These are phyloP conservation scores for Papilio dardanus DNA, from an alignment of 1,140 invertebrate genomes.

Conservation along the genomic window DNA sequence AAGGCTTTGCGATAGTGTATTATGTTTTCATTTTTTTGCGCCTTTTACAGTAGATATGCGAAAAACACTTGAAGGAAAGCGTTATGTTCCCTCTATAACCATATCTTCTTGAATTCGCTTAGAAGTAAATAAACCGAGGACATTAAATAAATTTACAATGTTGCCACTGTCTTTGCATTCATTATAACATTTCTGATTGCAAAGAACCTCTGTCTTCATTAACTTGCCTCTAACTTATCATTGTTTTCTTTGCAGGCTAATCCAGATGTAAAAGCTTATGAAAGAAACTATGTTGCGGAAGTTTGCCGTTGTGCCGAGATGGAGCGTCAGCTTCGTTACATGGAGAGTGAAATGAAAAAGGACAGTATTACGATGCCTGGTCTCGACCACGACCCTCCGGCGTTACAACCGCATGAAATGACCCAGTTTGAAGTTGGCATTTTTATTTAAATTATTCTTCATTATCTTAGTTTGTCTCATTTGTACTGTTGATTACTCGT, in stretches of 20 bases:
- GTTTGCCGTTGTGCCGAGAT: conserved; percentile 86
- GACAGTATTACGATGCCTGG: conserved; percentile 54
- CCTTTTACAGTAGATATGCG: no score
- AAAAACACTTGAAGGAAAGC: no score
- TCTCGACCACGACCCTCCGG: conserved; percentile 45
- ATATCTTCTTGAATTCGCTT: no score
- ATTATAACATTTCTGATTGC: conserved; percentile 12
- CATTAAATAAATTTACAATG: background rate
- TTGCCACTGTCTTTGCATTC: background rate
- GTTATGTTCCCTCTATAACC: no score
- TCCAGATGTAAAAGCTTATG: conserved; percentile 84
- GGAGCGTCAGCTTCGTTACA: conserved; percentile 85
- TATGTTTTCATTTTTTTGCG: background rate
- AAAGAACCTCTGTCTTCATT: conserved; percentile 25
- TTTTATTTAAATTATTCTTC: conserved; percentile 29
- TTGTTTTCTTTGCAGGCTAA: conserved; percentile 79
- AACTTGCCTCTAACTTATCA: conserved; percentile 27
- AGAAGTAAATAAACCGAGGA: background rate
- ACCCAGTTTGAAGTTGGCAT: conserved; percentile 49
- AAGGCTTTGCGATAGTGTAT: no score
- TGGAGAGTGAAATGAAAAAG: conserved; percentile 85
- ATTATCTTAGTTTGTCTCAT: background rate
- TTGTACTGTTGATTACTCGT: background rate
- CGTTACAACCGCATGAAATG: conserved; percentile 60
- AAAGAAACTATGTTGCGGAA: conserved; percentile 86